Evolutionary conservation across 2,113 vertebrate genomes (phyloP).

Genomic region (Muntiacus reevesi): DNA sequence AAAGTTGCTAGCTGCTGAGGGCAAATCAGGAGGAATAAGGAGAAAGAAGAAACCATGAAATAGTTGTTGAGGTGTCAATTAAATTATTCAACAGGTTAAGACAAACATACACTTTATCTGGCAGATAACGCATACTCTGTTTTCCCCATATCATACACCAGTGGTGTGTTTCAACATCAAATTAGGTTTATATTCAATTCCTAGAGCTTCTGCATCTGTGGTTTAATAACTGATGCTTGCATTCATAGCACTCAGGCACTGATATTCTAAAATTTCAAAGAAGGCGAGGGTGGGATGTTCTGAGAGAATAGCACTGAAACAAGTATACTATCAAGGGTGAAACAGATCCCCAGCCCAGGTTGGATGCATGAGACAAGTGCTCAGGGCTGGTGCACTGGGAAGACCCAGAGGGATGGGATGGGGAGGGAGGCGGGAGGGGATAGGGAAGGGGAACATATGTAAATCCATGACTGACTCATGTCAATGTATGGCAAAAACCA

Average conservation of each 20-base stretch:
- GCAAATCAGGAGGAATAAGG: background rate
- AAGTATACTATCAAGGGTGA: too few species aligned
- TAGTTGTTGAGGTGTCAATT: background rate
- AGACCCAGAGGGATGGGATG: too few species aligned
- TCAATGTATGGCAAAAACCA: too few species aligned
- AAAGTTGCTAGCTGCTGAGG: background rate
- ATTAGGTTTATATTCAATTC: background rate
- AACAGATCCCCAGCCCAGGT: too few species aligned
- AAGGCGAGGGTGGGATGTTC: too few species aligned
- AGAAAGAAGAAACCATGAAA: background rate
- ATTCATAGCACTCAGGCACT: background rate
- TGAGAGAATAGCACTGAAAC: too few species aligned
- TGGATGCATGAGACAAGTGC: too few species aligned
- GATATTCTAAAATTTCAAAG: background rate
- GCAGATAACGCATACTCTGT: background rate
- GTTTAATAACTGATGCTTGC: background rate
- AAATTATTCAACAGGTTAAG: background rate
- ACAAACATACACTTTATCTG: background rate
- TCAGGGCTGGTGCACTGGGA: too few species aligned
- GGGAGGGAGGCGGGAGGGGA: too few species aligned
- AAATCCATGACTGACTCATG: too few species aligned
- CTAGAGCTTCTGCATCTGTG: background rate
- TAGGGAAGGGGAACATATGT: too few species aligned
- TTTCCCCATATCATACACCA: background rate
- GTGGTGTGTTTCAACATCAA: background rate